These are phyloP conservation scores for Noctua janthina DNA, from an alignment of 2,888 invertebrate genomes.

Conservation along the genomic window DNA sequence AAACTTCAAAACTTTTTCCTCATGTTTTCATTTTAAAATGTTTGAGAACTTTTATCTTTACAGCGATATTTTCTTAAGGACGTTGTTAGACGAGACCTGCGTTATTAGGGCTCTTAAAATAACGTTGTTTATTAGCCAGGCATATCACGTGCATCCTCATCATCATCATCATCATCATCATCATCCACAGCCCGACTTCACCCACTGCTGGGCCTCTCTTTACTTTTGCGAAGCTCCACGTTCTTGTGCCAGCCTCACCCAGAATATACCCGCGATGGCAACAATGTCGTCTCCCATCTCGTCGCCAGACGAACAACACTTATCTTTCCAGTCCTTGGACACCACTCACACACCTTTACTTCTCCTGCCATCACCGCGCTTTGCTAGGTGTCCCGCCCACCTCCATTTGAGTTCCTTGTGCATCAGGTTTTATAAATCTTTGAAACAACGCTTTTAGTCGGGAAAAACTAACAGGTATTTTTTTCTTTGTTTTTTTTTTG, in stretches of 20 bases:
- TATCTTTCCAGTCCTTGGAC: background rate
- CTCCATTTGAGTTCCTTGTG: background rate
- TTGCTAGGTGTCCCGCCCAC: background rate
- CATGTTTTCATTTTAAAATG: slow-evolving; percentile 56
- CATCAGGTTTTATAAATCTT: background rate
- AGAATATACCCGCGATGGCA: background rate
- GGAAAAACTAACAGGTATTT: background rate
- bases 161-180: background rate
- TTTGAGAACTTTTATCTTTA: slow-evolving; percentile 37
- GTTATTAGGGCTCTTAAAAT: slow-evolving; percentile 16
- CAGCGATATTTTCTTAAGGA: slow-evolving; percentile 30
- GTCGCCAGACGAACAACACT: no score
- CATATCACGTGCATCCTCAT: background rate
- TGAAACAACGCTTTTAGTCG: background rate
- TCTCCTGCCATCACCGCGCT: background rate
- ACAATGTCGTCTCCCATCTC: background rate
- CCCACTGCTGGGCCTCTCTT: background rate
- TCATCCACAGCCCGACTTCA: background rate
- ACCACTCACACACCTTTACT: background rate
- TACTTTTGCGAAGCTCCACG: background rate
- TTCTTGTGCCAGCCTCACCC: background rate
- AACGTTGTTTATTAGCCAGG: background rate
- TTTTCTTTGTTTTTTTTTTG: background rate
- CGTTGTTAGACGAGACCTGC: slow-evolving; percentile 27
- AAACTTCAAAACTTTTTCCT: slow-evolving; percentile 44